A percentile compares a stretch with the other conserved stretches of the same genome.
Evolutionary conservation across 2,113 vertebrate species (phyloP).

Genomic region (Oenanthe melanoleuca): DNA sequence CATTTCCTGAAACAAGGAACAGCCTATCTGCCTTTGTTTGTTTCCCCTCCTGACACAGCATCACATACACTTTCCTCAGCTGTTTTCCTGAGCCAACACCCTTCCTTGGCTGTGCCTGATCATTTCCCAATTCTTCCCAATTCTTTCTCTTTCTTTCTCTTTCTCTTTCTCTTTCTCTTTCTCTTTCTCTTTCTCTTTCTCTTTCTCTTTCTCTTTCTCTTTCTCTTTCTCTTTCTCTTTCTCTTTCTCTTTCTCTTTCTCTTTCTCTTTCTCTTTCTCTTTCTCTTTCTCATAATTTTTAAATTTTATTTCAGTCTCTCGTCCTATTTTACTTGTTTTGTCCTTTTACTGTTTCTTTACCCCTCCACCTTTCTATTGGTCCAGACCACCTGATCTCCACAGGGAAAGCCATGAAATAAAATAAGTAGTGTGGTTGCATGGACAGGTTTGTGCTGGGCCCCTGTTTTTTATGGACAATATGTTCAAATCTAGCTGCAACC

Average conservation of each 20-base stretch:
- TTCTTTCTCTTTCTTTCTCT: constrained; percentile 7
- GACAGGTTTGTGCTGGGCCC: background rate
- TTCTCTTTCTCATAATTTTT: background rate
- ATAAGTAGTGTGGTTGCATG: background rate
- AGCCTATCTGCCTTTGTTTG: background rate
- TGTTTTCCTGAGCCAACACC: background rate
- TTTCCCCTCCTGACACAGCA: background rate
- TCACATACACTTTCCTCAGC: background rate
- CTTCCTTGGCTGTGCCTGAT: background rate
- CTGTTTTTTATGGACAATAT: background rate
- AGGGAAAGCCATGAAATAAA: background rate
- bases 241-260: background rate
- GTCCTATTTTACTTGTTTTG: background rate
- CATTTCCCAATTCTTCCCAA: background rate
- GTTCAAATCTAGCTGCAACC: background rate
- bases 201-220: background rate
- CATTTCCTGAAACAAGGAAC: background rate
- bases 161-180: background rate
- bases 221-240: background rate
- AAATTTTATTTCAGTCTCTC: background rate
- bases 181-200: background rate
- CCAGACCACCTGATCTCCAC: background rate
- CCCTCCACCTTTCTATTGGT: background rate
- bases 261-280: background rate
- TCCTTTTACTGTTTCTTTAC: rapidly evolving